Evolutionary conservation across 2,113 vertebrate genomes (phyloP), one percentile per base, ranked within the genome.

Genomic region (Herpetotheres cachinnans): DNA sequence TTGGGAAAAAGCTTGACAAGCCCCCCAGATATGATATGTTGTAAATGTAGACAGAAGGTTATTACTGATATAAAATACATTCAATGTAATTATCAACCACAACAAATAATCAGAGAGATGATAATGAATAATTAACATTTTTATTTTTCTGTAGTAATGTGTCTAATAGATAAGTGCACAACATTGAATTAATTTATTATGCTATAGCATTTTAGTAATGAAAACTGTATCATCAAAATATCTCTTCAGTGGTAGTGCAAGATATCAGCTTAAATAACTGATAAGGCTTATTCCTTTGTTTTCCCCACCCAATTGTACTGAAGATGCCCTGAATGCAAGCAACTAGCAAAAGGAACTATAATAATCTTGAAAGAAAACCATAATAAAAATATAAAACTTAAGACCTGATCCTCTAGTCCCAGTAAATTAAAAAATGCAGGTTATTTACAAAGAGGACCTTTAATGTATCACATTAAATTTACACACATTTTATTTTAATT

Each of bases 91-190:
- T 99, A 99, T 99, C 99, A 99, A 98, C 97, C 98, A 99, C 99
- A 99, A 99, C 99, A 99, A 99, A 99, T 99, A 99, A 99, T 99
- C 99, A 99, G 99, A 98, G 98, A 96, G 97, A 98, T 98, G 98
- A 99, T 99, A 99, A 99, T 99, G 99, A 99, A 99, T 98, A 99
- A 99, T 99, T 99, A 99, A 99, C 99, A 99, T 99, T 99, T 99
- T 99, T 99, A 99, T 99, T 99, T 96, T 98, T 97, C 97, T 98
- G 97, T 98, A 98, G 97, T 98, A 98, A 97, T 98, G 98, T 98
- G 97, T 96, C 97, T 98, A 98, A 98, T 94, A 98, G 98, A 98
- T 98, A 98, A 98, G 94, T 98, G 98, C 92, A 73, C 94, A 97
- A 98, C 97, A 97, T 78, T 98, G 97, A 98, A 98, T 98, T 98